Percentiles rank a stretch among this genome's conserved stretches.
These are phyloP conservation scores for Caenorhabditis briggsae DNA, from an alignment of 1,140 invertebrate species.

Conservation along the genomic window DNA sequence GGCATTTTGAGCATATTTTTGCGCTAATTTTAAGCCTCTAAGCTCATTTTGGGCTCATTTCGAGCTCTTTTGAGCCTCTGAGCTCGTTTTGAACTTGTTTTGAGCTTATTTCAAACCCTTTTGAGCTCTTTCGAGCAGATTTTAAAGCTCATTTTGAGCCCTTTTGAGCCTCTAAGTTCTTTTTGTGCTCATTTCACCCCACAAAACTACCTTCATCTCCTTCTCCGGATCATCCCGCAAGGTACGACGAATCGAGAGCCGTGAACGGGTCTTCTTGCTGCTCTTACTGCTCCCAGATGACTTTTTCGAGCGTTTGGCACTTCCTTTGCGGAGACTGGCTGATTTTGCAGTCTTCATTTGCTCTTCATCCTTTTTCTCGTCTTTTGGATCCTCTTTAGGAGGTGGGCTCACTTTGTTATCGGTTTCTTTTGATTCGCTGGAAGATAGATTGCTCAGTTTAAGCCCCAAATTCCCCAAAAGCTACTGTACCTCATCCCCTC, in stretches of 20 bases:
- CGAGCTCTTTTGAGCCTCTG: background rate
- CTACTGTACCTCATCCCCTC: background rate
- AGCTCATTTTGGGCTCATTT: no score
- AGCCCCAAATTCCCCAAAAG: constrained; percentile 8
- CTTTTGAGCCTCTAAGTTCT: background rate
- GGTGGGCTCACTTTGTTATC: background rate
- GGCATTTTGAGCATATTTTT: no score
- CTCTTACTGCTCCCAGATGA: background rate
- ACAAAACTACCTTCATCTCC: constrained; percentile 20
- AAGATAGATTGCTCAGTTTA: constrained; percentile 17
- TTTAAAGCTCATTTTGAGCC: background rate
- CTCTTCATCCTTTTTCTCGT: constrained; percentile 34
- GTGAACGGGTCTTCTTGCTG: constrained; percentile 23
- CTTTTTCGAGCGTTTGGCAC: background rate
- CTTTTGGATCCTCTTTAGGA: background rate
- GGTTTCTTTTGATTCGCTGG: constrained; percentile 49
- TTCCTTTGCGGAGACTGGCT: background rate
- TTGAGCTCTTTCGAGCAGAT: no score
- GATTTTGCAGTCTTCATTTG: constrained; percentile 25
- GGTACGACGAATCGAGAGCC: constrained; percentile 28
- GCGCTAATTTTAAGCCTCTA: no score
- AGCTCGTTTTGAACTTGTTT: no score
- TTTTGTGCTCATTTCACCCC: no score
- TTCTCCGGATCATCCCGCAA: constrained; percentile 80
- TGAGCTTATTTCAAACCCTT: no score